Base-by-base conservation (phyloP, 2,888 invertebrate genomes). In the Hesperia comma region DNA sequence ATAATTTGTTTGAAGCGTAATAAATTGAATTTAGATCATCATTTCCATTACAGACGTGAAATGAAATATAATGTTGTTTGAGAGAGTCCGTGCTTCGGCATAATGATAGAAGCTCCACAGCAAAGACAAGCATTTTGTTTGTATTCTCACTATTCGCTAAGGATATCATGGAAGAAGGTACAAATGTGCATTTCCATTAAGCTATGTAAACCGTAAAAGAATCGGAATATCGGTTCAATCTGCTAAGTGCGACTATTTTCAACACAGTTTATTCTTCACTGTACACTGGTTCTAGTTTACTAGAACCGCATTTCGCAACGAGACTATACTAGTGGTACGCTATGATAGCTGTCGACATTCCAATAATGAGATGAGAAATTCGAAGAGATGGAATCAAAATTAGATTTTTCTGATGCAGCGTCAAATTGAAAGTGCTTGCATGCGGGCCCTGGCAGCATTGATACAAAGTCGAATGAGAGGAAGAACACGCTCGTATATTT, bases 211-310 rank as follows among this genome's bases (percentile, higher is more conserved):
- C 53, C 19, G 14, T 15, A 54, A 53, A 15, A 53, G 43, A 17
- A 46, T 46, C 5, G 17, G 17, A 46, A 46, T 46, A 15, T 46
- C 43, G 17, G 17, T 15, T 21, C 53, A 61, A 61, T 61, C 53
- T 61, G 17, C 53, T 61, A 41, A 61, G 62, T 58, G 58, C 43
- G 10, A 21, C n/a, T 61, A 62, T 17, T 41, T 62, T 14, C 41
- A 61, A 40, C 17, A 41, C 12, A 14, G 15, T 43, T 43, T 15
- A 61, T 26, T 61, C 26, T 53, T 41, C 26, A 53, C 26, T 61
- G 14, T 15, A 61, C 43, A 46, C 17, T 46, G 43, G 2, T 46
- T 46, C 17, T 46, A 17, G 6, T 46, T 46, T 17, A 46, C 17
- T 15, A 46, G 17, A 46, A 46, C 43, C 15, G 6, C 43, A 2